Percentiles rank a stretch among this genome's conserved stretches.
Conservation (phyloP, 2,113 vertebrate species). For the Ochotona princeps region DNA sequence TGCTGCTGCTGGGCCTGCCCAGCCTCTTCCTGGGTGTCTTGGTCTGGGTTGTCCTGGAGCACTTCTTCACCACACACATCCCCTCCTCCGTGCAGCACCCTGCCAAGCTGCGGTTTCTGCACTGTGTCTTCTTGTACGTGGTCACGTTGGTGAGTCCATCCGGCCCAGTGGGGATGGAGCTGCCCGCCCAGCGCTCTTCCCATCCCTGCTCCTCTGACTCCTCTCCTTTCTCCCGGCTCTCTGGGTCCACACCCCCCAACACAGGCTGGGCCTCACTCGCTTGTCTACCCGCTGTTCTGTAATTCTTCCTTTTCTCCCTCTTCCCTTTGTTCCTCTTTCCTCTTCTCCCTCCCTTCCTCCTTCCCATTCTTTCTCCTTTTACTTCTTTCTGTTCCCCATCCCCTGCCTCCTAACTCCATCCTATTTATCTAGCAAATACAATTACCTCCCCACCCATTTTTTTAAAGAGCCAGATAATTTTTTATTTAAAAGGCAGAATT, state of each 20-base stretch:
- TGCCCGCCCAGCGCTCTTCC: background rate
- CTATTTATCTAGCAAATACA: background rate
- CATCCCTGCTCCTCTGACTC: background rate
- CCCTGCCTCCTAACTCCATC: background rate
- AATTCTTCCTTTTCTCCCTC: too few relatives aligned
- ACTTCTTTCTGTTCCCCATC: background rate
- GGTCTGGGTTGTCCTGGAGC: background rate
- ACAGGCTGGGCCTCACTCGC: too few relatives aligned
- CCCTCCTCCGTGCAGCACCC: background rate
- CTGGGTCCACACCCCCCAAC: background rate
- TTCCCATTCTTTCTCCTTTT: too few relatives aligned
- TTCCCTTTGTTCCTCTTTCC: fast-evolving
- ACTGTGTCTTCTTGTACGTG: fast-evolving
- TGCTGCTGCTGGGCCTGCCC: background rate
- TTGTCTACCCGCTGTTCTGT: background rate
- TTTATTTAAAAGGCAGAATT: too few relatives aligned
- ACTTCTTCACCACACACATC: background rate
- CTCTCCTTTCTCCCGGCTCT: background rate
- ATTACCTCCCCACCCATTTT: too few relatives aligned
- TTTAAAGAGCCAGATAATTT: too few relatives aligned
- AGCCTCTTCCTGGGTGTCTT: background rate
- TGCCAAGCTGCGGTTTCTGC: background rate
- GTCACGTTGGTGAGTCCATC: background rate
- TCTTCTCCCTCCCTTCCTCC: fast-evolving
- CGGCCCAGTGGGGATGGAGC: too few relatives aligned